Evolutionary conservation across 2,113 vertebrate genomes (phyloP).

Genomic region (Corvus cornix): DNA sequence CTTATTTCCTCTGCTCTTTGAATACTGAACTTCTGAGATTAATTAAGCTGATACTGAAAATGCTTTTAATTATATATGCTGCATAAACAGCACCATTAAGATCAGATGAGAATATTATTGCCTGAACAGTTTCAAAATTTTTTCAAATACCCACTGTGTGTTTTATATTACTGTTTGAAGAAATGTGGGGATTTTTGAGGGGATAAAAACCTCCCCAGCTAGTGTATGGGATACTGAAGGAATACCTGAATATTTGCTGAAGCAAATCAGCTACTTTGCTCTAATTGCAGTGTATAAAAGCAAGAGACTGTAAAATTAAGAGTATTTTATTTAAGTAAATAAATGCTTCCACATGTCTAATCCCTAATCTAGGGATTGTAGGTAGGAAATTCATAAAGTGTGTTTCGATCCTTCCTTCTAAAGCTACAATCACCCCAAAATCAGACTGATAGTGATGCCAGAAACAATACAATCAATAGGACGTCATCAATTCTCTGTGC

Average conservation of each 20-base stretch:
- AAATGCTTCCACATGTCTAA: neutral
- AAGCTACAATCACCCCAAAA: neutral
- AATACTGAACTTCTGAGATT: constrained; percentile 43
- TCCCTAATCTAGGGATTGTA: neutral
- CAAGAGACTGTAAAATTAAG: neutral
- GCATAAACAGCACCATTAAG: constrained; percentile 35
- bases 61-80: constrained; percentile 53
- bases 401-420: neutral
- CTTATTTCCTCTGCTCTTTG: constrained; percentile 41
- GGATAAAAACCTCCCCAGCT: neutral
- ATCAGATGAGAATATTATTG: constrained; percentile 34
- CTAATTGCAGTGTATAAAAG: neutral
- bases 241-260: neutral
- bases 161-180: neutral
- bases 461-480: neutral
- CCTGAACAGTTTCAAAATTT: neutral
- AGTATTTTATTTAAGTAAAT: constrained; percentile 36
- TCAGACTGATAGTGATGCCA: neutral
- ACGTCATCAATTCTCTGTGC: neutral
- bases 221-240: neutral
- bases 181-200: neutral
- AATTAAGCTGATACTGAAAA: constrained; percentile 31
- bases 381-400: neutral
- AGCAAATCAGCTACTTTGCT: neutral
- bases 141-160: neutral